Evolutionary conservation across 2,113 vertebrate species (phyloP).

Genomic region (Pelmatolapia mariae): DNA sequence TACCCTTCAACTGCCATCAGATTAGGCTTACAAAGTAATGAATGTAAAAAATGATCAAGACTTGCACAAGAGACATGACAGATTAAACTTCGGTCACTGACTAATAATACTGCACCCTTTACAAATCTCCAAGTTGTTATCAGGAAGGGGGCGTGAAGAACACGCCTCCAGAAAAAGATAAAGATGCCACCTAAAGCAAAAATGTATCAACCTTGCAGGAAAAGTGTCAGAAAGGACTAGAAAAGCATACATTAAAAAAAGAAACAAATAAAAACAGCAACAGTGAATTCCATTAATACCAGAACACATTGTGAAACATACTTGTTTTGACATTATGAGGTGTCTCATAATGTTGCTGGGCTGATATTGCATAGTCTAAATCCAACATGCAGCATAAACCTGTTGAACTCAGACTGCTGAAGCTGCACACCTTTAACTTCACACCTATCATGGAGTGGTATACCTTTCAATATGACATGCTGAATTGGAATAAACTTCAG

Average conservation of each 20-base stretch:
- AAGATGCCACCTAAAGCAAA: not conserved
- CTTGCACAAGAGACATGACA: not conserved
- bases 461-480: not conserved
- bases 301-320: not conserved
- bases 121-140: not conserved
- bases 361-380: not conserved
- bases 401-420: not conserved
- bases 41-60: not conserved
- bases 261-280: not conserved
- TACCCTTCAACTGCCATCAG: not conserved
- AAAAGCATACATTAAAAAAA: not conserved
- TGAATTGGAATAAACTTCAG: not conserved
- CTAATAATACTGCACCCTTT: not conserved
- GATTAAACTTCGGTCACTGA: not conserved
- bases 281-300: not conserved
- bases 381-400: not conserved
- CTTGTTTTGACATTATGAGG: not conserved
- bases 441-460: not conserved
- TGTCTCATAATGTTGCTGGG: not conserved
- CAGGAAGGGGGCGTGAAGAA: not conserved
- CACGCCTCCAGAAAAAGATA: not conserved
- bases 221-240: not conserved
- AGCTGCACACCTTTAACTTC: not conserved
- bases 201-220: not conserved
- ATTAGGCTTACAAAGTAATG: not conserved